Evolutionary conservation across 1,140 invertebrate species (phyloP).

Genomic region (Trichogramma pretiosum): DNA sequence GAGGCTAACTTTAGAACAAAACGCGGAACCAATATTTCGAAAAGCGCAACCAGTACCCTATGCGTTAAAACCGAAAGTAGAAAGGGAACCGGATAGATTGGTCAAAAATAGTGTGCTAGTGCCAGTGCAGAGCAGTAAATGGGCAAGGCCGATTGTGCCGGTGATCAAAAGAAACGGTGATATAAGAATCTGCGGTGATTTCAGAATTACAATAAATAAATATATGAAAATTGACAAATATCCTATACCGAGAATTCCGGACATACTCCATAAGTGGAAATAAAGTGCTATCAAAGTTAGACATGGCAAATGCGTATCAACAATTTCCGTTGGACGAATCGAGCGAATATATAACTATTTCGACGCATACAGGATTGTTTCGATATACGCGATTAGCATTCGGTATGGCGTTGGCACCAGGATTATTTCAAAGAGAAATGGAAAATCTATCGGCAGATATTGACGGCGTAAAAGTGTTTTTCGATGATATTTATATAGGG

Average conservation of each 20-base stretch:
- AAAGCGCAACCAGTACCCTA: too few relatives aligned
- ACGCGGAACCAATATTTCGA: too few relatives aligned
- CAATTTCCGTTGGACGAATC: slow-evolving; percentile 13
- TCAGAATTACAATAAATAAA: slow-evolving; percentile 7
- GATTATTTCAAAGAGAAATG: not conserved
- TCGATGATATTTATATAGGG: not conserved
- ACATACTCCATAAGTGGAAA: not conserved
- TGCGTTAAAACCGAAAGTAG: too few relatives aligned
- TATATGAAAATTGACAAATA: slow-evolving; percentile 4
- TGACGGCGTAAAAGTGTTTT: not conserved
- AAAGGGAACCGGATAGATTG: too few relatives aligned
- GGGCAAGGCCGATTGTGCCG: slow-evolving; percentile 4
- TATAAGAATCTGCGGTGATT: slow-evolving; percentile 13
- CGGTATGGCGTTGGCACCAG: not conserved
- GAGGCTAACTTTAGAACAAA: too few relatives aligned
- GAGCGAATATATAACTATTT: slow-evolving; percentile 9
- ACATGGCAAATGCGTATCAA: slow-evolving; percentile 12
- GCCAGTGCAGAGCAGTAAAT: slow-evolving; percentile 2
- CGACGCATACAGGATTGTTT: slow-evolving; percentile 17
- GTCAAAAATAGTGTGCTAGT: too few relatives aligned
- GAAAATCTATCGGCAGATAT: not conserved
- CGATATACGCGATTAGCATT: slow-evolving; percentile 5
- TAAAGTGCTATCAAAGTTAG: slow-evolving; percentile 8
- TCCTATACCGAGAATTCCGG: slow-evolving; percentile 5
- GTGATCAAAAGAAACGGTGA: slow-evolving; percentile 3